These are phyloP conservation scores for Ciconia boyciana DNA, from an alignment of 2,113 vertebrate species.

Conservation along the genomic window DNA sequence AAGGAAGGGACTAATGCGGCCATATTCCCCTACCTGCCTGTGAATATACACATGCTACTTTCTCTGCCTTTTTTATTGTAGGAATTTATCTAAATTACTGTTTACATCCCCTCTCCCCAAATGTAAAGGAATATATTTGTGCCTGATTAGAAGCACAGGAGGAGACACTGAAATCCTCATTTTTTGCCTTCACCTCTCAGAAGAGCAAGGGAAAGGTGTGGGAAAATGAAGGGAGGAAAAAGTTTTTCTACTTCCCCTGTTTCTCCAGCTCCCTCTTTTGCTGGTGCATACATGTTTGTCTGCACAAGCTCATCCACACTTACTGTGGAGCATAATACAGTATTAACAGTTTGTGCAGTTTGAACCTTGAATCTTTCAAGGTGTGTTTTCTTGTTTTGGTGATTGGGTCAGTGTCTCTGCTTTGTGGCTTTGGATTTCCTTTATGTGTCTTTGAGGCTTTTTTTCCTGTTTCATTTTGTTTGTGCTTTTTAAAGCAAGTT, in stretches of 20 bases:
- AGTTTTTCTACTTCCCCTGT: background rate
- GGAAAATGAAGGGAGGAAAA: background rate
- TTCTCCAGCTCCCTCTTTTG: background rate
- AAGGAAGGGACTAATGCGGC: background rate
- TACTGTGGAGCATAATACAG: background rate
- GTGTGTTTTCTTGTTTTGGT: background rate
- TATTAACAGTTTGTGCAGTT: background rate
- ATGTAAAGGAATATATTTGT: background rate
- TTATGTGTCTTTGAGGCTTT: background rate
- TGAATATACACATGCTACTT: background rate
- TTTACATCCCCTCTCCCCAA: background rate
- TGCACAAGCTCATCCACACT: background rate
- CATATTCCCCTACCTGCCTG: background rate
- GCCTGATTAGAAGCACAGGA: background rate
- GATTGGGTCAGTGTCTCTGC: background rate
- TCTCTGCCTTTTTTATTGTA: background rate
- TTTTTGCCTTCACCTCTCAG: background rate
- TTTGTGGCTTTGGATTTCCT: background rate
- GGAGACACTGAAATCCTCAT: background rate
- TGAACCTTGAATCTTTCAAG: background rate
- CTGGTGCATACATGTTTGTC: background rate
- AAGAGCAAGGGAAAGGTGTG: background rate
- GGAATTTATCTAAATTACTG: background rate
- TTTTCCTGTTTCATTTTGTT: background rate
- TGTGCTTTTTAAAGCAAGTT: background rate